Conservation (phyloP, 1,140 invertebrate species). For the Grapholita molesta region DNA sequence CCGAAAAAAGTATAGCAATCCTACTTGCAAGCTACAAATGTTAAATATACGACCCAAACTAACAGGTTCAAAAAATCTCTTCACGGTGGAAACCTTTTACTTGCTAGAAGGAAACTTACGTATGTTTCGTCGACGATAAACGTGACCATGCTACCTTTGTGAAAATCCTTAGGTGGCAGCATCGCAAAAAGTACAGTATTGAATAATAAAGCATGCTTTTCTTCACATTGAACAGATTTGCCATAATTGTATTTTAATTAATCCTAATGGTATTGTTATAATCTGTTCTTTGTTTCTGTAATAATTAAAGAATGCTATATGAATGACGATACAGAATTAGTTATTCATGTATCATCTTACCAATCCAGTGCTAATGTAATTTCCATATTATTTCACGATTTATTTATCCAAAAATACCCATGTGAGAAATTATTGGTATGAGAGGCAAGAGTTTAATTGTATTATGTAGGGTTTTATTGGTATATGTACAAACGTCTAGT, state of each 20-base stretch:
- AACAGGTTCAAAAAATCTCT: no score
- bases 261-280: not conserved
- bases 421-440: not conserved
- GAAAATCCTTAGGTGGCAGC: not conserved
- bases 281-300: slow-evolving; percentile 1
- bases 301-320: slow-evolving; percentile 2
- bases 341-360: slow-evolving; percentile 2
- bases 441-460: slow-evolving; percentile 15
- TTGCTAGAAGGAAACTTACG: not conserved
- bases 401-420: slow-evolving; percentile 10
- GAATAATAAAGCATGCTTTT: not conserved
- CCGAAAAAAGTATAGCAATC: no score
- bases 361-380: slow-evolving; percentile 37
- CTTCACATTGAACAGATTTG: not conserved
- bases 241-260: not conserved
- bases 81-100: no score
- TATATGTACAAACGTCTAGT: not conserved
- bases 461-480: not conserved
- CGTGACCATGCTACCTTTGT: not conserved
- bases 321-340: not conserved
- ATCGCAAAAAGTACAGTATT: not conserved
- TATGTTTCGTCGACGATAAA: not conserved
- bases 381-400: slow-evolving; percentile 31
- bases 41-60: no score
- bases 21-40: no score